Evolutionary conservation across 2,797 vertebrate species (phyloP), one percentile per base, ranked within the genome.

Genomic region (Myripristis murdjan): DNA sequence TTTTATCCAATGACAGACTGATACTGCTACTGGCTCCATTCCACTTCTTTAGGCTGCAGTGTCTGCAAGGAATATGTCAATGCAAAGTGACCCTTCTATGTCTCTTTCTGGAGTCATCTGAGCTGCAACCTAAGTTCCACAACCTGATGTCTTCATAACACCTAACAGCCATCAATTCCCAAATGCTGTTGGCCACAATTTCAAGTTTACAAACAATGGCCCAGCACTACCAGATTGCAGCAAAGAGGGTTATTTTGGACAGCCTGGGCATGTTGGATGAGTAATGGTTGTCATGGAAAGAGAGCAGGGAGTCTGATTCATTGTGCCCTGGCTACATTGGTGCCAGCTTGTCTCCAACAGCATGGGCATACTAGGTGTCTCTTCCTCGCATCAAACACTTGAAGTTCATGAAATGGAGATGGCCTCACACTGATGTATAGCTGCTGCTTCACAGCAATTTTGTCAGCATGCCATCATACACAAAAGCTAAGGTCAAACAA

Each of bases 231-330:
- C 20, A 12, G 12, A 24, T 39, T 35, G 35, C 43, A 43, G 37
- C 8, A 11, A 41, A 58, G 20, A 41, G 20, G 35, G 70, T 56
- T 83, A 63, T 78, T 79, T 83, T 64, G 72, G 73, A 80, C 75
- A 62, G 57, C 1, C n/a, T 5, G 15, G 64, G 43, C 72, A 70
- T 61, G 61, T 56, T 78, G 63, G 76, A 75, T 76, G 70, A 89
- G 69, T 65, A 80, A 69, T 55, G 63, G 72, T 84, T 85, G 77
- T 81, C 82, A 80, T 84, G 64, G 70, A 63, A 70, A 63, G 70
- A 80, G 79, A 83, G 80, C 68, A 51, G 67, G 69, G 62, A 70
- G 60, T 62, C 15, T 76, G 83, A 88, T 81, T 81, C 70, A 83
- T 59, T 63, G 64, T 53, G 24, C 48, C 33, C 28, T 16, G 64